These are phyloP conservation scores for Platalea minor DNA, from an alignment of 2,797 vertebrate genomes.

Conservation along the genomic window DNA sequence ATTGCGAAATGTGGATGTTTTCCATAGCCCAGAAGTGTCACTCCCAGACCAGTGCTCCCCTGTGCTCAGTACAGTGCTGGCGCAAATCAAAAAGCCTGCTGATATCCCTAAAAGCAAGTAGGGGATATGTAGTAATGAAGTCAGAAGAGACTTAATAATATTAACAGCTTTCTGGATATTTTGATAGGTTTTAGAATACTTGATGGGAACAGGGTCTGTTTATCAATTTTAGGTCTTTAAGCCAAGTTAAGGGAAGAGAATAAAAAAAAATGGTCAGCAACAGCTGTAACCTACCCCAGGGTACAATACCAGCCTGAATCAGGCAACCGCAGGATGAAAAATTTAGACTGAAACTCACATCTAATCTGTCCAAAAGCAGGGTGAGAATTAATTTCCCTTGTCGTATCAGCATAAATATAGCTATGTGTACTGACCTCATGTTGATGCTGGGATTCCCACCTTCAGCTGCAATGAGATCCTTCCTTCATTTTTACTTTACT, in stretches of 20 bases:
- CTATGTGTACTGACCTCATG: background rate
- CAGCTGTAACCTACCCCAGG: background rate
- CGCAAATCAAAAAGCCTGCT: background rate
- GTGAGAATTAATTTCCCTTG: background rate
- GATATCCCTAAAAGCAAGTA: background rate
- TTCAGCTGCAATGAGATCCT: background rate
- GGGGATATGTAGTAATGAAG: background rate
- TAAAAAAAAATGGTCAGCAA: background rate
- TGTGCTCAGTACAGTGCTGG: background rate
- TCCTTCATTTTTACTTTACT: background rate
- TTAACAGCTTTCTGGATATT: background rate
- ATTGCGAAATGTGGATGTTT: background rate
- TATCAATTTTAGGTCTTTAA: background rate
- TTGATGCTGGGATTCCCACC: background rate
- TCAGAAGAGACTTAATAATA: background rate
- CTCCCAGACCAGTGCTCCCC: background rate
- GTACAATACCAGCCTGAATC: background rate
- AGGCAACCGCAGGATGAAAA: background rate
- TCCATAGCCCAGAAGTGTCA: fast-evolving
- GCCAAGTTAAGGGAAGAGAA: background rate
- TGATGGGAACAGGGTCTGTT: background rate
- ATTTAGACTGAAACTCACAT: background rate
- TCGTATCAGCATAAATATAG: fast-evolving
- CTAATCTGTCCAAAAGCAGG: background rate
- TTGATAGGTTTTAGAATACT: background rate